Conservation (phyloP, 1,140 invertebrate genomes). For the Drosophila kurseongensis region DNA sequence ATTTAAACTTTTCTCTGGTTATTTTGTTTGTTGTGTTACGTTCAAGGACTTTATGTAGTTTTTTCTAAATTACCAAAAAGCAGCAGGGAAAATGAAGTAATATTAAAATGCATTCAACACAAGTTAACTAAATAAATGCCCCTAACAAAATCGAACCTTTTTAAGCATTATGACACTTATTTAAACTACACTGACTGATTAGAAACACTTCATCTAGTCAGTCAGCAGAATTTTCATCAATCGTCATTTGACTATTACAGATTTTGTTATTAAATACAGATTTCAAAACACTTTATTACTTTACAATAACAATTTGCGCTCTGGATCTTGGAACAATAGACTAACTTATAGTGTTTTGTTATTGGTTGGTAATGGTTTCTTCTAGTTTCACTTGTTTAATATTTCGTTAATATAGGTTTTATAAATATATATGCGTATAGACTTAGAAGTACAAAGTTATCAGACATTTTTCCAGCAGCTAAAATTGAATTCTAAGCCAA, state of each 20-base stretch:
- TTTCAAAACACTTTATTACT: slow-evolving; percentile 40
- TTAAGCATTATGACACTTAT: slow-evolving; percentile 5
- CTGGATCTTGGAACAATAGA: slow-evolving; percentile 67
- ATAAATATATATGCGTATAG: slow-evolving; percentile 61
- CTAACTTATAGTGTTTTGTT: slow-evolving; percentile 46
- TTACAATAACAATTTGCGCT: slow-evolving; percentile 78
- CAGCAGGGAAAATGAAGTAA: slow-evolving; percentile 17
- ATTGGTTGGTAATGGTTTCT: slow-evolving; percentile 29
- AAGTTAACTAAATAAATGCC: slow-evolving; percentile 71
- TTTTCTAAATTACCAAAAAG: slow-evolving; percentile 23
- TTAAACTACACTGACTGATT: slow-evolving; percentile 8
- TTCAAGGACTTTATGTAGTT: slow-evolving; percentile 42
- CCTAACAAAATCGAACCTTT: slow-evolving; percentile 27
- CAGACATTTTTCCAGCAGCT: slow-evolving; percentile 25
- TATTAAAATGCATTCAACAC: slow-evolving; percentile 50
- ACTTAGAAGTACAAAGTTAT: slow-evolving; percentile 63
- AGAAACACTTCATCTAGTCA: not conserved
- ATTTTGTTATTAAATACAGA: slow-evolving; percentile 13
- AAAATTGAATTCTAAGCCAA: slow-evolving; percentile 14
- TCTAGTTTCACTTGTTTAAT: slow-evolving; percentile 33
- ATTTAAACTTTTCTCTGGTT: slow-evolving; percentile 35
- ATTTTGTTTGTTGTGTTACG: slow-evolving; percentile 48
- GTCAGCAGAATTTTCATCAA: not conserved
- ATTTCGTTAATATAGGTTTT: slow-evolving; percentile 44
- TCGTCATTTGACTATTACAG: slow-evolving; percentile 8